Percentiles rank a stretch among this genome's conserved stretches.
These are phyloP conservation scores for Amia ocellicauda DNA, from an alignment of 2,113 vertebrate genomes.

Conservation along the genomic window DNA sequence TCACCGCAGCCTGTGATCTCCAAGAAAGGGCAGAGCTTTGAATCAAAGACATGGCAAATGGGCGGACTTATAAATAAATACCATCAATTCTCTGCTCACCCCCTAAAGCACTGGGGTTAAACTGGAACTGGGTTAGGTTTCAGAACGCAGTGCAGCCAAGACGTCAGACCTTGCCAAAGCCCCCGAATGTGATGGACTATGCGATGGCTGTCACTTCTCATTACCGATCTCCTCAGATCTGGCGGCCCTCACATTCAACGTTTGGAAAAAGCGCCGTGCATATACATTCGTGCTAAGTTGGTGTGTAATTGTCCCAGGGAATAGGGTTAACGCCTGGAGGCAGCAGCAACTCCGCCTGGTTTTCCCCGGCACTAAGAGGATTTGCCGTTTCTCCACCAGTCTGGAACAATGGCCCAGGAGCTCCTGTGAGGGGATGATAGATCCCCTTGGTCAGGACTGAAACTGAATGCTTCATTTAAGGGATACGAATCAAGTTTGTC, in stretches of 20 bases:
- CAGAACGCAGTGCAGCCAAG: too few species aligned
- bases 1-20: too few species aligned
- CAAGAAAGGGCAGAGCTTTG: too few species aligned
- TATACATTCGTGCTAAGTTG: constrained; percentile 4
- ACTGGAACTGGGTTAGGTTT: too few species aligned
- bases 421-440: constrained; percentile 12
- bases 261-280: not conserved
- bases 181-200: not conserved
- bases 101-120: too few species aligned
- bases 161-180: too few species aligned
- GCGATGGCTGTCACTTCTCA: not conserved
- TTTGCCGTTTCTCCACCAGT: not conserved
- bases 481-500: not conserved
- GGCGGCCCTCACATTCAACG: too few species aligned
- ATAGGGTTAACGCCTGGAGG: constrained; percentile 1
- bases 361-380: constrained; percentile 15
- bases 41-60: too few species aligned
- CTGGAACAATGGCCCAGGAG: constrained; percentile 3
- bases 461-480: not conserved
- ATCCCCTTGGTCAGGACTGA: too few species aligned
- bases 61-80: too few species aligned
- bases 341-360: too few species aligned
- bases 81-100: too few species aligned
- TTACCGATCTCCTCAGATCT: not conserved
- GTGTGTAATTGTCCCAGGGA: constrained; percentile 20